These are phyloP conservation scores for Platyrinchus mystaceus DNA, from an alignment of 2,797 vertebrate species.

Conservation along the genomic window DNA sequence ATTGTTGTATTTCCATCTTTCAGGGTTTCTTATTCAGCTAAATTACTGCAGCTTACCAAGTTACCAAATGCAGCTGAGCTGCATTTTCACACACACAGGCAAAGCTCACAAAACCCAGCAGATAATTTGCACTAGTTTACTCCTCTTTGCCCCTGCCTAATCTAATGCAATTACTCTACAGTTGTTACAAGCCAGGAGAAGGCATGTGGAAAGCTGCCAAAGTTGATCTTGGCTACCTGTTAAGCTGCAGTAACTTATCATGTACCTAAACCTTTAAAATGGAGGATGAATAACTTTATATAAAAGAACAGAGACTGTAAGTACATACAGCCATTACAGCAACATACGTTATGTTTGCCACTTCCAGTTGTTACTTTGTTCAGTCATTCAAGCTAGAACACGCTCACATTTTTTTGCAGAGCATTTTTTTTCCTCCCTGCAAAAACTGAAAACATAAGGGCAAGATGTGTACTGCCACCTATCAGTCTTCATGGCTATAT, in stretches of 20 bases:
- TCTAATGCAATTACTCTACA: neutral
- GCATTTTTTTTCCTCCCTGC: neutral
- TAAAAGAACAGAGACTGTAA: neutral
- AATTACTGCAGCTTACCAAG: slow-evolving; percentile 61
- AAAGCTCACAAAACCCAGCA: neutral
- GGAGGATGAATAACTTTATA: neutral
- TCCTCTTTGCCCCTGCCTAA: neutral
- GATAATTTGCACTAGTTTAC: neutral
- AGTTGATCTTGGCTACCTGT: neutral
- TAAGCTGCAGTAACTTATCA: slow-evolving; percentile 54
- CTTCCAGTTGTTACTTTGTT: neutral
- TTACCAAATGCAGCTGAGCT: neutral
- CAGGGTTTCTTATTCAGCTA: neutral
- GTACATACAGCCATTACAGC: neutral
- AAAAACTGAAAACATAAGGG: slow-evolving; percentile 3
- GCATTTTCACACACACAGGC: neutral
- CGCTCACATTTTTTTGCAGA: neutral
- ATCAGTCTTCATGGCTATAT: neutral
- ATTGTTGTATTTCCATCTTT: neutral
- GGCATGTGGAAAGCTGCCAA: neutral
- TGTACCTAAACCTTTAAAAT: neutral
- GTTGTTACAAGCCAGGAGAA: neutral
- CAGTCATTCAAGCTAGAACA: neutral
- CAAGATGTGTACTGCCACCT: neutral
- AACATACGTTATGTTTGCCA: neutral